Conservation (phyloP, 2,113 vertebrate genomes). For the Malaclemys terrapin region DNA sequence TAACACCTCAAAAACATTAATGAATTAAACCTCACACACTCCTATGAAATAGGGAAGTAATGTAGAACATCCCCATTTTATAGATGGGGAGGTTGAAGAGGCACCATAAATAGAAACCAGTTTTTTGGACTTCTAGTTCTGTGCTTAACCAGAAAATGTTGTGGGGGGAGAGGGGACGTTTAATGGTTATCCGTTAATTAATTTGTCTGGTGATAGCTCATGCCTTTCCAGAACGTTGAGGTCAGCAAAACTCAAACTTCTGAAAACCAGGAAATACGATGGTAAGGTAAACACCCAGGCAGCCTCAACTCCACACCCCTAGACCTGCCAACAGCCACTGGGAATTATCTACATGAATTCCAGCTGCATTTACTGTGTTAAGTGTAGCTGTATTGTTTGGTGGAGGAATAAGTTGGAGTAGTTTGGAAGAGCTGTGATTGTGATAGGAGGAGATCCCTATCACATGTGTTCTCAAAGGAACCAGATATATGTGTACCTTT, state of each 20-base stretch:
- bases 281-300: background rate
- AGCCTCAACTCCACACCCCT: background rate
- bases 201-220: background rate
- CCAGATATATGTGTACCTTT: background rate
- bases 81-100: constrained; percentile 31
- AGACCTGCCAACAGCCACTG: background rate
- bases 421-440: background rate
- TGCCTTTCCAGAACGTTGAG: background rate
- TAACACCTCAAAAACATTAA: constrained; percentile 58
- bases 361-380: background rate
- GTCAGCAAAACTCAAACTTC: background rate
- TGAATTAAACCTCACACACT: constrained; percentile 70
- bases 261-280: background rate
- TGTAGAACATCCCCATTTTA: background rate
- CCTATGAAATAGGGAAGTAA: constrained; percentile 40
- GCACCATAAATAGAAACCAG: constrained; percentile 2
- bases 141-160: background rate
- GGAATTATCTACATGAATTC: background rate
- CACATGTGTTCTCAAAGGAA: background rate
- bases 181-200: background rate
- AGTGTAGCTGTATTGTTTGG: background rate
- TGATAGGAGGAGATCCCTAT: background rate
- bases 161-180: background rate
- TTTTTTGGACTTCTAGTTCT: background rate
- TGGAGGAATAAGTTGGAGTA: background rate